Evolutionary conservation across 1,140 invertebrate genomes (phyloP).

Genomic region (Pteromalus puparum): DNA sequence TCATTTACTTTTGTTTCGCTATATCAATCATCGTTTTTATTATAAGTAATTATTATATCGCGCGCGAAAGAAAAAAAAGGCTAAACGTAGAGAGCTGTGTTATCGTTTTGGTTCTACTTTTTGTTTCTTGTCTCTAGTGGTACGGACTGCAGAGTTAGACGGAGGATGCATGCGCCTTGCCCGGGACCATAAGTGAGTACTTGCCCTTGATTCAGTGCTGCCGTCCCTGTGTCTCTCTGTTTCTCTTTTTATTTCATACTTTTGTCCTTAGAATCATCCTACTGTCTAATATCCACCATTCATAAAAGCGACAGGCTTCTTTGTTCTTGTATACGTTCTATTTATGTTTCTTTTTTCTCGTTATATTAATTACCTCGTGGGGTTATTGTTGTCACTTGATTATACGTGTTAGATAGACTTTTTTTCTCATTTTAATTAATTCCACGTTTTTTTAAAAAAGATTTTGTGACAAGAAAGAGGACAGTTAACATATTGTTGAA

Average conservation of each 20-base stretch:
- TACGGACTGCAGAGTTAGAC: conserved; percentile 77
- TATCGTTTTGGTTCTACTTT: conserved; percentile 70
- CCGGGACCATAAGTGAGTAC: conserved; percentile 75
- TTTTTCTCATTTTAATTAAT: too few relatives aligned
- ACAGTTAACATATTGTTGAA: too few relatives aligned
- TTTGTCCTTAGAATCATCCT: conserved; percentile 24
- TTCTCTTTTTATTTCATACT: background rate
- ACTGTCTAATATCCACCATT: conserved; percentile 2
- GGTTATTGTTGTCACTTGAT: too few relatives aligned
- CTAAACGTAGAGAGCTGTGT: conserved; percentile 57
- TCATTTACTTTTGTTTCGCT: conserved; percentile 12
- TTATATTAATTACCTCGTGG: background rate
- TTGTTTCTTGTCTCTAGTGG: conserved; percentile 74
- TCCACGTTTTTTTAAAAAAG: too few relatives aligned
- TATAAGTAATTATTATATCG: conserved; percentile 23
- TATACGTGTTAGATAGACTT: too few relatives aligned
- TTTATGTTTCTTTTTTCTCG: background rate
- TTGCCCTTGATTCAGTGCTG: conserved; percentile 65
- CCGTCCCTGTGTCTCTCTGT: background rate
- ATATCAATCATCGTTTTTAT: conserved; percentile 22
- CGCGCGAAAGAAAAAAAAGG: background rate
- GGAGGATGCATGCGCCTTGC: conserved; percentile 76
- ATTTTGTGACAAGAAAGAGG: too few relatives aligned
- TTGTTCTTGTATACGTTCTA: background rate
- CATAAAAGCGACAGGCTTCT: background rate